phyloP scores from a whole-genome alignment of 2,888 invertebrate species.

The Ophion costatus region DNA sequence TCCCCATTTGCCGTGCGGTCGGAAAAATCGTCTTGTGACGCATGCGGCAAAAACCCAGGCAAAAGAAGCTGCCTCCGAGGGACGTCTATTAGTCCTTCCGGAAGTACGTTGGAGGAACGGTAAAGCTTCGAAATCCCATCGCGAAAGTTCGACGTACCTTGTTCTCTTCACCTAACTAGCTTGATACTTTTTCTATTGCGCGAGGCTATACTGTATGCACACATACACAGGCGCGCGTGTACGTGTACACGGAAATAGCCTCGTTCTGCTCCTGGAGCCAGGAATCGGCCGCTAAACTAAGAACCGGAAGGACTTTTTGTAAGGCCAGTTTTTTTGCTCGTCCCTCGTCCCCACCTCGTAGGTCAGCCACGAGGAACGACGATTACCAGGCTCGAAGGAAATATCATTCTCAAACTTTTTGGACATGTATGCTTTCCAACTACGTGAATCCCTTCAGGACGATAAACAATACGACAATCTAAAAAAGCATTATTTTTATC shows the following conservation, averaged over 20 bases:
- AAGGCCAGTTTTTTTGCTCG: slow-evolving; percentile 39
- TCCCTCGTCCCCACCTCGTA: neutral
- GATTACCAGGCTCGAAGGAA: slow-evolving; percentile 30
- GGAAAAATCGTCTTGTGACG: slow-evolving; percentile 3
- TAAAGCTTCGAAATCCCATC: slow-evolving; percentile 70
- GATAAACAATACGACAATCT: slow-evolving; percentile 24
- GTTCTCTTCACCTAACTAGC: slow-evolving; percentile 62
- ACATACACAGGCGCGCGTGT: neutral
- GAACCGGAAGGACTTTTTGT: slow-evolving; percentile 13
- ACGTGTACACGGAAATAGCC: neutral
- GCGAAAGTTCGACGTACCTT: slow-evolving; percentile 65
- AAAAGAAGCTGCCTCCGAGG: slow-evolving; percentile 23
- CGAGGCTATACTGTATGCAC: neutral
- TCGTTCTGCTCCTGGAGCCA: slow-evolving; percentile 11
- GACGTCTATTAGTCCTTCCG: slow-evolving; percentile 44
- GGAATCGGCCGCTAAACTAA: slow-evolving; percentile 7
- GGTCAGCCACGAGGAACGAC: slow-evolving; percentile 19
- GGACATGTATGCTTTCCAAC: neutral
- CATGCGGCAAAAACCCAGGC: slow-evolving; percentile 1
- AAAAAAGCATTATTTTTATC: slow-evolving; percentile 4
- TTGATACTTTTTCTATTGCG: slow-evolving; percentile 57
- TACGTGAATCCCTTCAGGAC: slow-evolving; percentile 9
- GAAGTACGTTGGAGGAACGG: slow-evolving; percentile 35
- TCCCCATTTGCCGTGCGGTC: slow-evolving; percentile 11
- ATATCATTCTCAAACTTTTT: slow-evolving; percentile 34